Evolutionary conservation across 2,797 vertebrate genomes (phyloP), one percentile per base, ranked within the genome.

Genomic region (Sciurus carolinensis): DNA sequence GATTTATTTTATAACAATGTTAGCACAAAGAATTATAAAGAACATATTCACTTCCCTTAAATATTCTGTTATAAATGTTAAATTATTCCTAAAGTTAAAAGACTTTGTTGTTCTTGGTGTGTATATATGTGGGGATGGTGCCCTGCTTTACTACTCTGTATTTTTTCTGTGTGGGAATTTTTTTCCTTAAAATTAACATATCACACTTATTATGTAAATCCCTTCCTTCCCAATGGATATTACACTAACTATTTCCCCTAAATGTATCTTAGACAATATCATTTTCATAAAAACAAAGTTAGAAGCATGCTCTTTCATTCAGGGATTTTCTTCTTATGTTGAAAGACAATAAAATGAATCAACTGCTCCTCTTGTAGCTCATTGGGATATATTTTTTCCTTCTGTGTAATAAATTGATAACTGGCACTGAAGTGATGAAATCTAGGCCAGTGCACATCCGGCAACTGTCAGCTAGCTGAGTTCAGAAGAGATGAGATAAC

Each of bases 391-490:
- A 28, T 11, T 54, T 76, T 87, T 91, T 69, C 57, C 30, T 91
- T 77, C 80, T 84, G 36, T 87, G 24, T 95, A 92, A 84, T 66
- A 64, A 96, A 90, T 81, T 87, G 84, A 47, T 91, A 87, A 90
- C 57, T 90, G 71, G 39, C 44, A 75, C n/a, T 79, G 59, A 87
- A 83, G 80, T 84, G 33, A 72, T 47, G 72, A 90, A 66, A 95
- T 96, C 77, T 92, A 87, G 84, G 72, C 87, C 94, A 87, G 39
- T 64, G 76, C 77, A 36, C 84, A 95, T 83, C 73, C 28, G 36
- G 59, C 92, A n/a, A 7, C 87, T 85, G 12, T 91, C 75, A 93
- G 76, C 71, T 59, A 3, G 28, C 86, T 50, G 62, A 95, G 52
- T 92, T 80, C 92, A 69, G 87, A 72, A 36, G 80, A 94, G 39